Evolutionary conservation across 2,888 invertebrate genomes (phyloP).

Genomic region (Hecatera dysodea): DNA sequence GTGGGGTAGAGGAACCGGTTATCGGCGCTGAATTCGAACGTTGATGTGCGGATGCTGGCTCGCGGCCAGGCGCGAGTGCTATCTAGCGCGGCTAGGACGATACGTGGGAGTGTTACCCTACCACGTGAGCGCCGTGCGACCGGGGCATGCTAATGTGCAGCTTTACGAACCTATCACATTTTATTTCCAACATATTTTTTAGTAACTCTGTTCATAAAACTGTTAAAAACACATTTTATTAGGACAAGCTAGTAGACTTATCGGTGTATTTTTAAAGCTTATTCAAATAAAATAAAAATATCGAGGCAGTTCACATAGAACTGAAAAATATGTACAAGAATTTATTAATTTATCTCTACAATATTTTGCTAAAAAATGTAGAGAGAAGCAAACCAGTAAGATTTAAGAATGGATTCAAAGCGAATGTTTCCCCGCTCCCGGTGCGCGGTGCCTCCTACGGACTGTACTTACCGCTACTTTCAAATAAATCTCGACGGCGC

Average conservation of each 20-base stretch:
- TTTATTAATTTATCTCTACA: background rate
- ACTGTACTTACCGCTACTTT: constrained; percentile 19
- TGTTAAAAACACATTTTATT: constrained; percentile 21
- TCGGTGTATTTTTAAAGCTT: background rate
- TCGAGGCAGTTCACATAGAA: background rate
- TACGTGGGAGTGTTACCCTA: constrained; percentile 29
- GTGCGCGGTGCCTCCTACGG: too few species aligned
- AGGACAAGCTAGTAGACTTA: too few species aligned
- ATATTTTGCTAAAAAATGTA: background rate
- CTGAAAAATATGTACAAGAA: background rate
- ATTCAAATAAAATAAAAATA: constrained; percentile 2
- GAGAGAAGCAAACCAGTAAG: background rate
- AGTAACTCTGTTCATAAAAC: background rate
- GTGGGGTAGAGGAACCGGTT: constrained; percentile 43
- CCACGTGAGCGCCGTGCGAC: background rate
- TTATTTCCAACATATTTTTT: constrained; percentile 10
- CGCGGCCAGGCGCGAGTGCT: constrained; percentile 43
- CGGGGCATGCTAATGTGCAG: constrained; percentile 20
- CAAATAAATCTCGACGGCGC: constrained; percentile 42
- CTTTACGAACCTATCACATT: constrained; percentile 15
- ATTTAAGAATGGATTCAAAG: constrained; percentile 11
- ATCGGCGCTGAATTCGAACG: constrained; percentile 42
- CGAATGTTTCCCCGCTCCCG: constrained; percentile 1
- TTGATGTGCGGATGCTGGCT: constrained; percentile 49
- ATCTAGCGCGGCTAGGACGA: constrained; percentile 32